Percentiles rank a stretch among this genome's conserved stretches.
These are phyloP conservation scores for Caenorhabditis angaria DNA, from an alignment of 2,888 invertebrate species.

Conservation along the genomic window DNA sequence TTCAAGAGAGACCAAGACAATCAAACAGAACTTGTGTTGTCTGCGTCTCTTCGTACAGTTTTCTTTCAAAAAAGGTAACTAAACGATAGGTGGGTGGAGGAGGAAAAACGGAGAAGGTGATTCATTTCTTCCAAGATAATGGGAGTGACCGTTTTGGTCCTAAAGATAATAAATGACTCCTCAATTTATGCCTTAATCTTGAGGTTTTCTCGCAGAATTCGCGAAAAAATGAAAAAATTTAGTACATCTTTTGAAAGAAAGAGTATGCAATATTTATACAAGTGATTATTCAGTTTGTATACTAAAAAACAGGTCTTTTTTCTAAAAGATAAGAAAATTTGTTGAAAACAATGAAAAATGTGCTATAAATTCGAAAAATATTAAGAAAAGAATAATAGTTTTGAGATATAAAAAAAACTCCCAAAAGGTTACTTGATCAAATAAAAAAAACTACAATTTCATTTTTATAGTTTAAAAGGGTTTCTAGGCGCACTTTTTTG, in stretches of 20 bases:
- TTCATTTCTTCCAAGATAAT: neutral
- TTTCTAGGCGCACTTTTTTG: no score
- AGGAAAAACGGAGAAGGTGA: neutral
- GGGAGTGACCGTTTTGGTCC: no score
- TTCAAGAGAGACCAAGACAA: neutral
- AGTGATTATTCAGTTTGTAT: neutral
- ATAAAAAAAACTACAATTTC: no score
- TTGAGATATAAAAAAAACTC: no score
- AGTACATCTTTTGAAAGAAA: neutral
- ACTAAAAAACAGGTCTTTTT: neutral
- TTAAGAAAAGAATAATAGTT: neutral
- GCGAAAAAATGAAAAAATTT: neutral
- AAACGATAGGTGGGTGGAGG: neutral
- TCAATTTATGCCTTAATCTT: no score
- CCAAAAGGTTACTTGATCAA: no score
- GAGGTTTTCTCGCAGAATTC: no score
- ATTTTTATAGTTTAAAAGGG: no score
- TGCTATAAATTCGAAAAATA: neutral
- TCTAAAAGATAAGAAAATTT: slow-evolving; percentile 7
- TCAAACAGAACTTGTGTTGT: neutral
- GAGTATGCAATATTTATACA: slow-evolving; percentile 5
- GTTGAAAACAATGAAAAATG: slow-evolving; percentile 4
- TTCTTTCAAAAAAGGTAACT: neutral
- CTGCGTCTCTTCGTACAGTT: neutral
- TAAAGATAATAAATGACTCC: no score